These are phyloP conservation scores for Tigriopus japonicus DNA, from an alignment of 1,140 invertebrate genomes.

Conservation along the genomic window DNA sequence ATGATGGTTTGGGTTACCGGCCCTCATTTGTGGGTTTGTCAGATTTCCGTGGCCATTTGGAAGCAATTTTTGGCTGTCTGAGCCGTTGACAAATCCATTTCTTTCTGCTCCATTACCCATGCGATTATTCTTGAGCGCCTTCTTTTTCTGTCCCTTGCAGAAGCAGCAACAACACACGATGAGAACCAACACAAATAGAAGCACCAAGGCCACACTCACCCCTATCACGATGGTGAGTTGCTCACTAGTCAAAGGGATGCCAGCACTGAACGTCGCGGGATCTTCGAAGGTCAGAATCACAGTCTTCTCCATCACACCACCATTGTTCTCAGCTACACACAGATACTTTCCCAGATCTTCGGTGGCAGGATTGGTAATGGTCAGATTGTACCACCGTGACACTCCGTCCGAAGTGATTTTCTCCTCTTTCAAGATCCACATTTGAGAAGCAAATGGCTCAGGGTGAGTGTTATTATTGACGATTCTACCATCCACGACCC, in stretches of 20 bases:
- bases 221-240: slow-evolving; percentile 37
- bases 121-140: not conserved
- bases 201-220: slow-evolving; percentile 32
- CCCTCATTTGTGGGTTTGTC: not conserved
- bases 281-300: slow-evolving; percentile 36
- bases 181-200: slow-evolving; percentile 20
- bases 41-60: not conserved
- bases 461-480: slow-evolving; percentile 28
- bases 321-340: slow-evolving; percentile 51
- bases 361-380: slow-evolving; percentile 42
- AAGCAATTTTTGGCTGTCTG: not conserved
- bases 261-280: slow-evolving; percentile 30
- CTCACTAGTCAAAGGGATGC: slow-evolving; percentile 40
- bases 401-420: slow-evolving; percentile 19
- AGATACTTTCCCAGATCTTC: slow-evolving; percentile 65
- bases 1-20: slow-evolving; percentile 1
- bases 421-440: slow-evolving; percentile 14
- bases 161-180: slow-evolving; percentile 21
- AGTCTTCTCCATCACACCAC: slow-evolving; percentile 45
- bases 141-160: slow-evolving; percentile 14
- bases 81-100: not conserved
- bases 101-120: not conserved
- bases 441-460: not conserved
- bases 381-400: slow-evolving; percentile 51
- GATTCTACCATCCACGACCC: slow-evolving; percentile 54